These are phyloP conservation scores for Cervus canadensis DNA, from an alignment of 2,113 vertebrate genomes.

Conservation along the genomic window DNA sequence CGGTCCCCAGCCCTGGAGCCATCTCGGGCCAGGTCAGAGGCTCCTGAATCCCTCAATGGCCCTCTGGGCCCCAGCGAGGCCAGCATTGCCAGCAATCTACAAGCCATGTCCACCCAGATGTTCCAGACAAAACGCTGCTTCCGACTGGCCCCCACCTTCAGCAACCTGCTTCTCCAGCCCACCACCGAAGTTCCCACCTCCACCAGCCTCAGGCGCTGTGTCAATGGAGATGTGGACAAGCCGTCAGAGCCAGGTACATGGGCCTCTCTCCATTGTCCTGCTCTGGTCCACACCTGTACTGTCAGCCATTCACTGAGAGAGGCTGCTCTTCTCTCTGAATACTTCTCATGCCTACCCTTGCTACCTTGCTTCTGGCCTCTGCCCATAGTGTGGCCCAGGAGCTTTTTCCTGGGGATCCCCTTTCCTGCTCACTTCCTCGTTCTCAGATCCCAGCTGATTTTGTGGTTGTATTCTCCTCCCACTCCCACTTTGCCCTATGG, in stretches of 20 bases:
- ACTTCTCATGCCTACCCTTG: accelerated
- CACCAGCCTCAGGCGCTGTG: constrained; percentile 69
- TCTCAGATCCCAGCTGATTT: neutral
- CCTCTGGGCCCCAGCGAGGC: constrained; percentile 81
- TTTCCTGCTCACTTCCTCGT: neutral
- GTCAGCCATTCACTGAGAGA: accelerated
- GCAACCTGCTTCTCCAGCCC: constrained; percentile 91
- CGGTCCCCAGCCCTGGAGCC: constrained; percentile 36
- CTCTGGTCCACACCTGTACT: neutral
- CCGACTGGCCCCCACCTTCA: constrained; percentile 95
- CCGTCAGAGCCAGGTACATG: constrained; percentile 85
- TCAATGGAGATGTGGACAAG: constrained; percentile 83
- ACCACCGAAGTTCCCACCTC: constrained; percentile 29
- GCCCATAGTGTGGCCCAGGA: neutral
- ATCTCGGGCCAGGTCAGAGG: constrained; percentile 65
- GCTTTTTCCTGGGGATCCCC: neutral
- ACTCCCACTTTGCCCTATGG: neutral
- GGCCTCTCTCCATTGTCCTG: neutral
- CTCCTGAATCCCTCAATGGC: constrained; percentile 74
- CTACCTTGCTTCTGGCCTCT: neutral
- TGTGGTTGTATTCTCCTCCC: neutral
- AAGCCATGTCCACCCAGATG: constrained; percentile 97
- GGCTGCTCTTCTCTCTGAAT: neutral
- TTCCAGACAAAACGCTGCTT: constrained; percentile 98
- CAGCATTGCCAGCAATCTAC: constrained; percentile 96